Percentiles rank a stretch among this genome's conserved stretches.
phyloP scores from a whole-genome alignment of 1,140 invertebrate genomes.

The Hetaerina americana region DNA sequence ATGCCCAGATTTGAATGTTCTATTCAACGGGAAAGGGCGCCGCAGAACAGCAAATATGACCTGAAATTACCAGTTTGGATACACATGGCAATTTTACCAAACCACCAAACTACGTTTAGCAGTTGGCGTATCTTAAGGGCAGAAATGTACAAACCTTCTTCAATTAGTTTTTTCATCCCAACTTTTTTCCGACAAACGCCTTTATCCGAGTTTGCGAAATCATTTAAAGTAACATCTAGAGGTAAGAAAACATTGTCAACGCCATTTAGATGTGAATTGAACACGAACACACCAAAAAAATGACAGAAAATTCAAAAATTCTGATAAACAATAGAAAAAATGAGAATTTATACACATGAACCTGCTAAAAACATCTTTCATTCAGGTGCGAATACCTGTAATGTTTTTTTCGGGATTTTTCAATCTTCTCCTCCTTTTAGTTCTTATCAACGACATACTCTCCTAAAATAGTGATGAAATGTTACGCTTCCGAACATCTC shows the following conservation, averaged over 20 bases:
- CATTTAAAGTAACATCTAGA: constrained; percentile 54
- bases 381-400: not conserved
- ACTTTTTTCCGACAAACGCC: constrained; percentile 41
- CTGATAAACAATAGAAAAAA: not conserved
- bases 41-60: no score
- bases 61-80: no score
- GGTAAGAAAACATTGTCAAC: no score
- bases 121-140: no score
- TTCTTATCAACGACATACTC: not conserved
- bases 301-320: not conserved
- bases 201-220: constrained; percentile 41
- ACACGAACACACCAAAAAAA: not conserved
- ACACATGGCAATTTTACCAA: no score
- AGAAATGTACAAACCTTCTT: constrained; percentile 27
- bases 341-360: not conserved
- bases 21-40: no score
- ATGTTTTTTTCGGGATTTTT: not conserved
- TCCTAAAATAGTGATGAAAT: not conserved
- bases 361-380: not conserved
- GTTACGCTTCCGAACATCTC: not conserved
- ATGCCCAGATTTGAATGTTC: no score
- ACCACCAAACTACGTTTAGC: no score
- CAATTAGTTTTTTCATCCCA: constrained; percentile 23
- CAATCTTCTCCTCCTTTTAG: not conserved
- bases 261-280: no score